phyloP scores from a whole-genome alignment of 2,113 vertebrate genomes.

The Laticauda laticaudata region DNA sequence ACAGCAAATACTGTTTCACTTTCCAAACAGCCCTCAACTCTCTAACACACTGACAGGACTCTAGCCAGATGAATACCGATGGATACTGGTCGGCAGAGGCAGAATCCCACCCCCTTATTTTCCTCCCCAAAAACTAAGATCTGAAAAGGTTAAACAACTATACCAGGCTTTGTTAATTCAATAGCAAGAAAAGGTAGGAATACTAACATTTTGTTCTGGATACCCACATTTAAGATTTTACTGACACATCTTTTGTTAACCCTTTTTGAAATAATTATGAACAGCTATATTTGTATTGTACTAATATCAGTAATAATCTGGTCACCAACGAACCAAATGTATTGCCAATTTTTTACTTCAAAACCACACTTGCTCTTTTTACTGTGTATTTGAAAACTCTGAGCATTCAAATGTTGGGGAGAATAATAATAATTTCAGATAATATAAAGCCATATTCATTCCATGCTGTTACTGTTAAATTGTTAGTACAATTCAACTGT shows the following conservation, averaged over 20 bases:
- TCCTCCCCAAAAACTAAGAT: too few relatives aligned
- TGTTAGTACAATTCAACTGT: too few relatives aligned
- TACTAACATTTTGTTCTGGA: not conserved
- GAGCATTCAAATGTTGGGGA: not conserved
- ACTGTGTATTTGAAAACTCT: not conserved
- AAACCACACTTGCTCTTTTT: not conserved
- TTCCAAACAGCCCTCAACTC: too few relatives aligned
- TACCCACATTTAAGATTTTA: not conserved
- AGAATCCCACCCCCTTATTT: too few relatives aligned
- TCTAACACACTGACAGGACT: too few relatives aligned
- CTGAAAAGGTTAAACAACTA: not conserved
- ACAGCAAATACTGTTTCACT: too few relatives aligned
- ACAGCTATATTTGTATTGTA: not conserved
- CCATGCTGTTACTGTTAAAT: not conserved
- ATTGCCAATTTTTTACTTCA: not conserved
- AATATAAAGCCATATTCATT: not conserved
- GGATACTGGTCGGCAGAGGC: too few relatives aligned
- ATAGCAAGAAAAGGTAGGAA: not conserved
- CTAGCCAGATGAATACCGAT: too few relatives aligned
- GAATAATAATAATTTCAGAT: not conserved
- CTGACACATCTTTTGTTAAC: not conserved
- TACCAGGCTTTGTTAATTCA: not conserved
- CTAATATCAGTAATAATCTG: not conserved
- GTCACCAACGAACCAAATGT: not conserved
- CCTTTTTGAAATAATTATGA: not conserved